Evolutionary conservation across 2,888 invertebrate species (phyloP), one percentile per base, ranked within the genome.

Genomic region (Morinoia aosen): DNA sequence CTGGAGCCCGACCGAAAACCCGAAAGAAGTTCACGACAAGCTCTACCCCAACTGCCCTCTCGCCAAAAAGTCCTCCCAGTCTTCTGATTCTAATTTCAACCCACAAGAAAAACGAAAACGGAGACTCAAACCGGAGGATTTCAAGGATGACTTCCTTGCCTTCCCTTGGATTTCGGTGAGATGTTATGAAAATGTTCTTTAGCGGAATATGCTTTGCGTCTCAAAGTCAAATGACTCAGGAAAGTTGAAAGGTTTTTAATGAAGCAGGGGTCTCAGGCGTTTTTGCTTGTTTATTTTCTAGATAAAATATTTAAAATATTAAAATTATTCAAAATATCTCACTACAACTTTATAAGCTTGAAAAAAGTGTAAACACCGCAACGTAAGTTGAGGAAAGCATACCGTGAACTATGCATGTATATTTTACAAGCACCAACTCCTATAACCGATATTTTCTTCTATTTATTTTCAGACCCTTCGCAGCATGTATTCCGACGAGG

Each of bases 41-140:
- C 93, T 93, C 93, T 93, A 93, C 57, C 57, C 93, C 58, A 93
- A 93, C 5, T 93, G 93, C 33, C 57, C 56, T 57, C 93, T 93
- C 10, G 19, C 93, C 48, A 10, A 40, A 10, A 40, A 12, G 48
- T 56, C 56, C 5, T 39, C 39, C 48, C 56, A 8, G 56, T 57
- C 16, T 57, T 12, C 11, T 7, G 93, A 56, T n/a, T 12, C 12
- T 12, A 57, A 57, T 8, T 25, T 10, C 57, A 33, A 16, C 3
- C 33, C 93, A 1, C 33, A 33, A 39, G 93, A 57, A 57, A 93
- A 93, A 33, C 56, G 93, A 58, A 93, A 57, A 48, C 56, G 93
- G 57, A 93, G 19, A 57, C 11, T 57, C 25, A 57, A 12, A 11
- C 8, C 16, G n/a, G 93, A 93, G n/a, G 93, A 93, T 33, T 11